phyloP scores from a whole-genome alignment of 2,113 vertebrate genomes.

The Eonycteris spelaea region DNA sequence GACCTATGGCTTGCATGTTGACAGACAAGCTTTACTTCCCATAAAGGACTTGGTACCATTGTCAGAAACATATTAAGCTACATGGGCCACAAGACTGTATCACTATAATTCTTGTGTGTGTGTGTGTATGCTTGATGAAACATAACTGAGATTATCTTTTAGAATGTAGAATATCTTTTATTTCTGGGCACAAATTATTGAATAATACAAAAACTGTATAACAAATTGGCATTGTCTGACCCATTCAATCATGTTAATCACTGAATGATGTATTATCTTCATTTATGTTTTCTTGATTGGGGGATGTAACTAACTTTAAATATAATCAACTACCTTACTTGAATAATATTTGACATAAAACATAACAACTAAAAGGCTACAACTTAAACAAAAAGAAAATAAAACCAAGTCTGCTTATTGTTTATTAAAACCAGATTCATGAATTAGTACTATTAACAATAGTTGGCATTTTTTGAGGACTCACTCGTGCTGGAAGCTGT shows the following conservation, averaged over 20 bases:
- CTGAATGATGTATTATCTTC: neutral
- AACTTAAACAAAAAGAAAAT: slow-evolving; percentile 31
- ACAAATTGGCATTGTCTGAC: slow-evolving; percentile 7
- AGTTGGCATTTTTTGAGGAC: neutral
- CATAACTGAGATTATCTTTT: neutral
- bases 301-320: neutral
- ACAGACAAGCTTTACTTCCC: neutral
- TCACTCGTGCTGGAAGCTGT: neutral
- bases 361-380: neutral
- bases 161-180: slow-evolving; percentile 44
- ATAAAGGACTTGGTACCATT: neutral
- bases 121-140: neutral
- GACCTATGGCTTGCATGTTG: neutral
- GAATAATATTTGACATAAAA: slow-evolving; percentile 27
- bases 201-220: slow-evolving; percentile 39
- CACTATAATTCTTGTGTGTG: neutral
- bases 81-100: neutral
- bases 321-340: neutral
- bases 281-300: slow-evolving; percentile 22
- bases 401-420: slow-evolving; percentile 13
- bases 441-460: neutral
- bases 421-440: slow-evolving; percentile 6
- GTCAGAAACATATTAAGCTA: neutral
- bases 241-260: neutral
- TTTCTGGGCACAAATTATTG: slow-evolving; percentile 30